These are phyloP conservation scores for Oryzaephilus surinamensis DNA, from an alignment of 1,140 invertebrate species.

Conservation along the genomic window DNA sequence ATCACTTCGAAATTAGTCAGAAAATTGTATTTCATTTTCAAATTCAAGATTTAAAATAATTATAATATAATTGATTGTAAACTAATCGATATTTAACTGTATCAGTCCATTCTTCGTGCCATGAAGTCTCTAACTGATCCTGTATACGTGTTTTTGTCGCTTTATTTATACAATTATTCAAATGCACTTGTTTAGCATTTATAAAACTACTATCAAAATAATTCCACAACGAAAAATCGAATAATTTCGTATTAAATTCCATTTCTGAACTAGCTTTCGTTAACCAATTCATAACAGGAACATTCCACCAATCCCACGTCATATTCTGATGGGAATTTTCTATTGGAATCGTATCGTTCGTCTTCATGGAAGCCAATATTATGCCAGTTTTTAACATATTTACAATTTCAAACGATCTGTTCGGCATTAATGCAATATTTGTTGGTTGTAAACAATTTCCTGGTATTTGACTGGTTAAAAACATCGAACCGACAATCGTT, in stretches of 20 bases:
- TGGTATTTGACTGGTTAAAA: conserved; percentile 49
- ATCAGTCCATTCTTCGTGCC: conserved; percentile 35
- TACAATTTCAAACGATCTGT: conserved; percentile 12
- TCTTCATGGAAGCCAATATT: conserved; percentile 28
- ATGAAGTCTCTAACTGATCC: conserved; percentile 32
- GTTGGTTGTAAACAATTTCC: conserved; percentile 33
- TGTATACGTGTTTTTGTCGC: conserved; percentile 31
- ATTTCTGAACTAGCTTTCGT: conserved; percentile 30
- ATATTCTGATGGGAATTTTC: conserved; percentile 11
- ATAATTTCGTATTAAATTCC: conserved; percentile 9
- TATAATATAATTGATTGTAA: no score
- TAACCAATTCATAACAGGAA: conserved; percentile 40
- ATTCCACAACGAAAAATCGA: conserved; percentile 1
- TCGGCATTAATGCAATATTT: neutral
- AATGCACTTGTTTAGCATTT: conserved; percentile 21
- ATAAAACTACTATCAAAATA: conserved; percentile 6
- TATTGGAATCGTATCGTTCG: conserved; percentile 3
- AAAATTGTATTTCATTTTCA: no score
- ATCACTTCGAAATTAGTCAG: no score
- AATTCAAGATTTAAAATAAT: no score
- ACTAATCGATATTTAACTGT: no score
- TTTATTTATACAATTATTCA: conserved; percentile 31
- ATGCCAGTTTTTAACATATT: conserved; percentile 31
- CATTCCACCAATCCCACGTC: conserved; percentile 40
- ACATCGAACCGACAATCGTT: conserved; percentile 57